These are phyloP conservation scores for Epiblema foenella DNA, from an alignment of 2,888 invertebrate species.

Conservation along the genomic window DNA sequence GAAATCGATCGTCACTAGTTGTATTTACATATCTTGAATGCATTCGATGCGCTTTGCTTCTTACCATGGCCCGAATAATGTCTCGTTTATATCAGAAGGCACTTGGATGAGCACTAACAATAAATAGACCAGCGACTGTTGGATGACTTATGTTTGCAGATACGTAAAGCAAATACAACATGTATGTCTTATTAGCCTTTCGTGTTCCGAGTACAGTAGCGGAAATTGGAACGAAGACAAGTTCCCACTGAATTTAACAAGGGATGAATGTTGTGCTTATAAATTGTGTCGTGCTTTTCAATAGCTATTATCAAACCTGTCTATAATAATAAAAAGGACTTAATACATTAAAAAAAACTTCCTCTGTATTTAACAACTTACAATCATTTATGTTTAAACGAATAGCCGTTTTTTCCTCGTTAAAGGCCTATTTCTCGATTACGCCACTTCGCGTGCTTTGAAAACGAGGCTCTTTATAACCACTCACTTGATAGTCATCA, in stretches of 20 bases:
- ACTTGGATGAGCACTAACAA: neutral
- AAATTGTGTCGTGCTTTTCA: too few relatives aligned
- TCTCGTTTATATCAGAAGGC: conserved; percentile 7
- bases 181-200: neutral
- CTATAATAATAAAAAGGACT: neutral
- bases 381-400: too few relatives aligned
- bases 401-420: neutral
- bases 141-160: neutral
- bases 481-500: too few relatives aligned
- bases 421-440: conserved; percentile 15
- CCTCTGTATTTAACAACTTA: neutral
- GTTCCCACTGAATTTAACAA: too few relatives aligned
- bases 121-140: conserved; percentile 1
- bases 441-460: conserved; percentile 14
- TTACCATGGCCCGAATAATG: conserved; percentile 61
- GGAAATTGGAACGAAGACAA: too few relatives aligned
- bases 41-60: conserved; percentile 74
- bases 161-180: neutral
- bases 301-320: neutral
- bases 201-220: neutral
- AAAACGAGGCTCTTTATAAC: conserved; percentile 12
- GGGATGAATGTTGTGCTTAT: too few relatives aligned
- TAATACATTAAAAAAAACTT: neutral
- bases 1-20: too few relatives aligned
- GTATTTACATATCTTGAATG: conserved; percentile 44